Base-by-base conservation (phyloP, 1,140 invertebrate genomes). In the Trichoplusia ni region DNA sequence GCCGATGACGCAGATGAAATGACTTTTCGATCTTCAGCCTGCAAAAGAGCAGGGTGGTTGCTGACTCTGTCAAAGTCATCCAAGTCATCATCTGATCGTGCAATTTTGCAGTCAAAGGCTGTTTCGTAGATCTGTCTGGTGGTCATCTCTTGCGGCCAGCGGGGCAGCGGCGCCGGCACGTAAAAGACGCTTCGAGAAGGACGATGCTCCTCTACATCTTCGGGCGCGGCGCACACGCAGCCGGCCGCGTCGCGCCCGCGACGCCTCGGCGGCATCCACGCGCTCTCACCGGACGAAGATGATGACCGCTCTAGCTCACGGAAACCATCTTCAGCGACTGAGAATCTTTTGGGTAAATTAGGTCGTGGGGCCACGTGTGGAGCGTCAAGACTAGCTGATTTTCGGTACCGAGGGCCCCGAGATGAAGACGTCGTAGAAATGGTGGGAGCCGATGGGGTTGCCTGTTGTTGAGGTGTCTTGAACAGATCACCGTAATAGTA, bases 21-120 rank as follows among this genome's bases (percentile, higher is more conserved):
- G 70, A 88, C 79, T 72, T 89, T 89, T 2, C 89, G 81, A 46
- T 91, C 91, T 49, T 91, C 87, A 53, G 90, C 89, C 90, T 94
- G 89, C 74, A 94, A 77, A 27, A 96, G 85, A n/a, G 95, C 93
- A 1, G 95, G 94, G 80, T 96, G 95, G 82, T 96, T 96, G 56
- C 94, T 95, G 37, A 96, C 94, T 65, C 95, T 93, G 74, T 96
- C 95, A 16, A 95, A 93, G 71, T 96, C 94, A 75, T 96, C 95
- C 44, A 96, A 91, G 76, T 96, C 95, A 81, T 96, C 95, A 73
- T 96, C 95, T 6, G 95, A 96, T 37, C 95, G 94, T 74, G 93
- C 95, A 77, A 97, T 94, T 82, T 96, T 96, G 81, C 95, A 96
- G 83, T 97, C 96, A 86, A 97, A 97, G 33, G 96, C 96, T 29